Evolutionary conservation across 2,888 invertebrate genomes (phyloP).

Genomic region (Lasioglossum pauxillum): DNA sequence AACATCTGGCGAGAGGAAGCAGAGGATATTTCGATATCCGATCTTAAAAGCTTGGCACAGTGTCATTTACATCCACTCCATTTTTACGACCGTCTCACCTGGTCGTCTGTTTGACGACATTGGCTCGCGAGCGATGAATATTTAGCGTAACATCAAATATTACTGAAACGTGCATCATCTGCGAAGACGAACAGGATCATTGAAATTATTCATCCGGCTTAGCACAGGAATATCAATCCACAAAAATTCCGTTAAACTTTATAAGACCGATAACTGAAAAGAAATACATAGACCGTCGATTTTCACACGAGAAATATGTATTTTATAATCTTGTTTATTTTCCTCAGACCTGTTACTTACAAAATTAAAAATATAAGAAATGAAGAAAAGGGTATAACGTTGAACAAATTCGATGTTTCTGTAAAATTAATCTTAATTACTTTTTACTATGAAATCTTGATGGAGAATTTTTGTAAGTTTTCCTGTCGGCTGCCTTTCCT

Average conservation of each 20-base stretch:
- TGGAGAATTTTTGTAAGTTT: neutral
- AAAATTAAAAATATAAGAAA: too few species aligned
- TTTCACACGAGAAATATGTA: too few species aligned
- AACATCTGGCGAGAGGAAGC: neutral
- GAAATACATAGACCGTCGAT: too few species aligned
- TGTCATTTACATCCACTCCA: neutral
- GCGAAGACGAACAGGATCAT: neutral
- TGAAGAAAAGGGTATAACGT: too few species aligned
- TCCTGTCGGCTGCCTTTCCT: neutral
- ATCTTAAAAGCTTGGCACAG: conserved; percentile 3
- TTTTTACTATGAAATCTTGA: too few species aligned
- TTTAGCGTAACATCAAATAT: neutral
- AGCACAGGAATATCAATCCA: neutral
- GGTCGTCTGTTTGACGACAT: neutral
- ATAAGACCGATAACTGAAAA: too few species aligned
- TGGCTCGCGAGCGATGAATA: neutral
- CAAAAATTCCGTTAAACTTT: neutral
- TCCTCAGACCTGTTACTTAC: too few species aligned
- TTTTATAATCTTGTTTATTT: too few species aligned
- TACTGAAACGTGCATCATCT: neutral
- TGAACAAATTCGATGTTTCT: too few species aligned
- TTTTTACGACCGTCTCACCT: neutral
- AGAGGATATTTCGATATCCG: neutral
- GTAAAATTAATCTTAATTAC: too few species aligned
- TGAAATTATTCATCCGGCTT: neutral